A percentile compares a stretch with the other conserved stretches of the same genome.
Conservation (phyloP, 2,113 vertebrate species). For the Nipponia nippon region DNA sequence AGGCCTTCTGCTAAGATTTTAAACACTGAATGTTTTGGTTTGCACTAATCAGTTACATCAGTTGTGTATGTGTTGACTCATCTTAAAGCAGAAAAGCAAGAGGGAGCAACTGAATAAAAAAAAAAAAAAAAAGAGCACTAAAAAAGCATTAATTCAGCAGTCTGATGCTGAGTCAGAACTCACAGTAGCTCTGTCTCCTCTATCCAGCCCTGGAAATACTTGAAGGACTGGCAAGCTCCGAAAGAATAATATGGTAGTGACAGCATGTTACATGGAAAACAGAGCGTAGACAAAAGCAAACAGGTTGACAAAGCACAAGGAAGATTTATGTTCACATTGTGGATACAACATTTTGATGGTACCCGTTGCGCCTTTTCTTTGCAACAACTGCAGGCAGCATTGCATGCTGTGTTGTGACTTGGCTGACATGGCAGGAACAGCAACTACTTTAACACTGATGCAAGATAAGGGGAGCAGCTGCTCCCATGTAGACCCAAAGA, state of each 20-base stretch:
- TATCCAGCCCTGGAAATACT: not conserved
- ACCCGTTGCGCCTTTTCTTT: not conserved
- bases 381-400: not conserved
- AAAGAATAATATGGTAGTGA: conserved; percentile 36
- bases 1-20: not conserved
- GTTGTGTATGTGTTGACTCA: not conserved
- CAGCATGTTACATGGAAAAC: not conserved
- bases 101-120: not conserved
- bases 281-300: not conserved
- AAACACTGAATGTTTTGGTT: not conserved
- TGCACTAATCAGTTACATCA: not conserved
- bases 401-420: conserved; percentile 22
- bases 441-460: conserved; percentile 44
- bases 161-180: not conserved
- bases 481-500: conserved; percentile 25
- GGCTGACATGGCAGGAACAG: conserved; percentile 10
- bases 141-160: not conserved
- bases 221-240: not conserved
- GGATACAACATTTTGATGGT: not conserved
- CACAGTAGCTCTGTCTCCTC: not conserved
- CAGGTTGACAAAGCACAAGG: not conserved
- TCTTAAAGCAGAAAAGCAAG: not conserved
- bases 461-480: conserved; percentile 43
- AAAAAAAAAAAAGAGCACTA: not conserved
- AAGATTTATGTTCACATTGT: conserved; percentile 24